Evolutionary conservation across 1,140 invertebrate species (phyloP), one percentile per base, ranked within the genome.

Genomic region (Episyrphus balteatus): DNA sequence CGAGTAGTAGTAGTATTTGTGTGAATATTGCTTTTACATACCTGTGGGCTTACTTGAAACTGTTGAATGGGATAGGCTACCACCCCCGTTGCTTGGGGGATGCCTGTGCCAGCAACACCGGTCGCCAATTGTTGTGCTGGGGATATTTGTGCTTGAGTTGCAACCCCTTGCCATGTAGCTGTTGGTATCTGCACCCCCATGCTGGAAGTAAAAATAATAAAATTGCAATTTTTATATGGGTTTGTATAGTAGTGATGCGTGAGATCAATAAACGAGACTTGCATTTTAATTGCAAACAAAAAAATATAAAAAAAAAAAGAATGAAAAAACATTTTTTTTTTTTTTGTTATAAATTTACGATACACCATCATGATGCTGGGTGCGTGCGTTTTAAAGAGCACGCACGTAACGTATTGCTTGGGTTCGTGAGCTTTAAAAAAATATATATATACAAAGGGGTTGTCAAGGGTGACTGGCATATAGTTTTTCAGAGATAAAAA

Each of bases 31-130:
- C 15, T 46, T 17, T n/a, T 34, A 61, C 61, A 50, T 64, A 70
- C 65, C 59, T 62, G 61, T 59, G 64, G 62, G 61, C 68, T 72
- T 69, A 86, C 84, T 77, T 88, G 85, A 72, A 87, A 88, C 71
- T 88, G 85, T 71, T 87, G 86, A 72, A 88, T 84, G 31, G 85
- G 84, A 70, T 86, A 86, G 69, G 85, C 80, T 65, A 83, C 80
- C 71, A 83, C 82, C 57, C 80, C 80, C 47, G 77, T 74, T 32
- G 76, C 65, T 58, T 81, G 80, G 52, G 79, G 78, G 37, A 78
- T 62, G 31, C 74, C 70, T 17, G 63, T 58, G 42, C 76, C 73
- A 32, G 70, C 65, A 37, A 73, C 72, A 39, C 74, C 75, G 53
- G 74, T 72, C 48, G 75, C 73, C 56, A 75, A 61, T 52, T 73